Percentiles rank a stretch among this genome's conserved stretches.
These are phyloP conservation scores for Prosopocoilus inquinatus DNA, from an alignment of 2,888 invertebrate species.

Conservation along the genomic window DNA sequence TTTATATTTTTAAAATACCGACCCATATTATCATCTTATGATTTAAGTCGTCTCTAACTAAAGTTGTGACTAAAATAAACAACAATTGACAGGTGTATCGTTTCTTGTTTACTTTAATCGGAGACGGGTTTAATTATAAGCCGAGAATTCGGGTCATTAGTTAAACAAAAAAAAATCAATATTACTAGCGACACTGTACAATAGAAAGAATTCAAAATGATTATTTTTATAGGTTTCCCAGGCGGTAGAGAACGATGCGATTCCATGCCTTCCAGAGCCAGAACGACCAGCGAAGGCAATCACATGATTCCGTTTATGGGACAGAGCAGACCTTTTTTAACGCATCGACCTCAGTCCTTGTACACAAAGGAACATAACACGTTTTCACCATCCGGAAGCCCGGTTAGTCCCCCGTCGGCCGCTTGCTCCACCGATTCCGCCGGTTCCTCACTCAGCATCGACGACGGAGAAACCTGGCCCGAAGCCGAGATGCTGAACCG, in stretches of 20 bases:
- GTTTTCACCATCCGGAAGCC: conserved; percentile 55
- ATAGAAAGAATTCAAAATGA: not conserved
- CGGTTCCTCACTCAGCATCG: conserved; percentile 66
- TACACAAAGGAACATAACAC: conserved; percentile 40
- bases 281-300: conserved; percentile 62
- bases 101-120: no score
- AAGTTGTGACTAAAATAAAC: no score
- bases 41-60: no score
- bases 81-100: no score
- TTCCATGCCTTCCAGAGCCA: conserved; percentile 75
- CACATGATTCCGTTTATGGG: conserved; percentile 40
- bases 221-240: conserved; percentile 23
- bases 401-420: conserved; percentile 61
- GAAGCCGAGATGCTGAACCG: conserved; percentile 28
- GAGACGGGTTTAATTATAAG: no score
- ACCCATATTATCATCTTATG: no score
- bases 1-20: no score
- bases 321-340: conserved; percentile 33
- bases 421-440: conserved; percentile 63
- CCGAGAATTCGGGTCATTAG: no score
- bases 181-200: no score
- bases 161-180: no score
- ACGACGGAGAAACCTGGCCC: conserved; percentile 51
- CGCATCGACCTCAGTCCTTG: conserved; percentile 42
- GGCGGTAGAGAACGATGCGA: conserved; percentile 72